These are phyloP conservation scores for Lysandra bellargus DNA, from an alignment of 2,888 invertebrate species.

Conservation along the genomic window DNA sequence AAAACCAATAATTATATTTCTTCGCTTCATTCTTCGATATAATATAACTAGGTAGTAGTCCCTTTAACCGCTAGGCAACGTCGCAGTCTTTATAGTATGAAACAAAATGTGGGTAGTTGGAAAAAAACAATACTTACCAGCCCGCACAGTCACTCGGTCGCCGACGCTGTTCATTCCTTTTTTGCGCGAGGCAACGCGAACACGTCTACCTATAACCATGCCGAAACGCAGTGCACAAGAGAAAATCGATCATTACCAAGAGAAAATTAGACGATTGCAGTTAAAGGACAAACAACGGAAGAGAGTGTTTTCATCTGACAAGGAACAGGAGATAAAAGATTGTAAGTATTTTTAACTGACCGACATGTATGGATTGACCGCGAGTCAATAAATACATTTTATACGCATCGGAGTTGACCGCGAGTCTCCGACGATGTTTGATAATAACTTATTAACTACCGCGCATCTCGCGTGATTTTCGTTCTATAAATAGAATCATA, in stretches of 20 bases:
- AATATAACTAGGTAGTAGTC: background rate
- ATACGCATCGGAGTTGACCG: slow-evolving; percentile 1
- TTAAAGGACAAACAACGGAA: background rate
- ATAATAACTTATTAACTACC: background rate
- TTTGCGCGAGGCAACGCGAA: slow-evolving; percentile 10
- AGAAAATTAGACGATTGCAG: background rate
- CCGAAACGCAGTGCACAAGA: slow-evolving; percentile 19
- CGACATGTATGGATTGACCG: background rate
- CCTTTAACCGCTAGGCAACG: background rate
- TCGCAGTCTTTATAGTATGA: background rate
- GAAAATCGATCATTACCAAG: background rate
- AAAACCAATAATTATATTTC: background rate
- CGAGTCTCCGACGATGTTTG: slow-evolving; percentile 8
- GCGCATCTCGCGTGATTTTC: background rate
- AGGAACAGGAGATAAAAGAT: slow-evolving; percentile 1
- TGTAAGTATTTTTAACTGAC: background rate
- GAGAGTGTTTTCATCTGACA: background rate
- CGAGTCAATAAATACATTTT: background rate
- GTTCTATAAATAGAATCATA: background rate
- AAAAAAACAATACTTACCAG: background rate
- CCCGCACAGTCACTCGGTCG: background rate
- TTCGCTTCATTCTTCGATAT: background rate
- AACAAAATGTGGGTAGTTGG: background rate
- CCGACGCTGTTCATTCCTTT: background rate
- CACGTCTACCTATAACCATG: background rate